phyloP scores from a whole-genome alignment of 2,113 vertebrate genomes.

The Ginglymostoma cirratum region DNA sequence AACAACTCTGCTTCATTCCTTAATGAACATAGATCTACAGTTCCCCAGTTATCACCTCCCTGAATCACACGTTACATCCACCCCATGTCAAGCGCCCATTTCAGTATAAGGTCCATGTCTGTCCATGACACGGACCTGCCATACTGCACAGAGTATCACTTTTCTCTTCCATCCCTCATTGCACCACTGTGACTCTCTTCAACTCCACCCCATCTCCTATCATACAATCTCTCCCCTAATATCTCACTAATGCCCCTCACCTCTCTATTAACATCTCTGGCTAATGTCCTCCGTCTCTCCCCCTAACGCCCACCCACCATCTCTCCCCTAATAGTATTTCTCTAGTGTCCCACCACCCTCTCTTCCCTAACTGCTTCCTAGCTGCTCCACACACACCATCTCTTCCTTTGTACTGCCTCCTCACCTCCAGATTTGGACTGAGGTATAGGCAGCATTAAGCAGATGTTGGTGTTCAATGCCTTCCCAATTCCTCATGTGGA shows the following conservation, averaged over 20 bases:
- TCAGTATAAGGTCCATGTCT: background rate
- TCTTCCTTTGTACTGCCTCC: background rate
- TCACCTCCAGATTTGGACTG: background rate
- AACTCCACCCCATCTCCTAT: background rate
- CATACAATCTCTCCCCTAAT: background rate
- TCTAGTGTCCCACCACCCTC: background rate
- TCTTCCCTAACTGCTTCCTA: background rate
- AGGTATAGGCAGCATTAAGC: background rate
- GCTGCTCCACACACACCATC: background rate
- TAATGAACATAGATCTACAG: background rate
- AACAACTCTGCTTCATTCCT: background rate
- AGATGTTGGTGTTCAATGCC: background rate
- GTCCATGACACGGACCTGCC: background rate
- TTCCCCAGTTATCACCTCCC: background rate
- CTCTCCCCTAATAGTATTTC: background rate
- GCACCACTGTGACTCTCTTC: background rate
- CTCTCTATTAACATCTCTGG: background rate
- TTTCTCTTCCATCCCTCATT: background rate
- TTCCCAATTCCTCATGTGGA: background rate
- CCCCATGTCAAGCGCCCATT: background rate
- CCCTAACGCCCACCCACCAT: too few species aligned
- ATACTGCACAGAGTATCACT: background rate
- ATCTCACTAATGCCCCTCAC: background rate
- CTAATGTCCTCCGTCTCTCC: background rate
- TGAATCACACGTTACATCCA: background rate